phyloP scores from a whole-genome alignment of 2,113 vertebrate genomes.

The Cheirogaleus medius region DNA sequence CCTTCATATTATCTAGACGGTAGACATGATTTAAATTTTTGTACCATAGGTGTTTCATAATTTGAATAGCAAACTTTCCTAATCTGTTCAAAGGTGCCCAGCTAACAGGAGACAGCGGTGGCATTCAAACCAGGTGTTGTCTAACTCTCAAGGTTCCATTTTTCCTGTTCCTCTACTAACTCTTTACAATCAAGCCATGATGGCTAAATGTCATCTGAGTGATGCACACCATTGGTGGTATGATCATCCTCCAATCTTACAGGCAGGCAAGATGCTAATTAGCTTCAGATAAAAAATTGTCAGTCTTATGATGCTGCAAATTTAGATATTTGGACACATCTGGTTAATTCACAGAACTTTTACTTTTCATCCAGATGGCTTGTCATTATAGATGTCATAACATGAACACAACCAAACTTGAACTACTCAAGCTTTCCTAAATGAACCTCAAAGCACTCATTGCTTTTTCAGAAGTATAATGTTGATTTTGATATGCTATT shows the following conservation, averaged over 20 bases:
- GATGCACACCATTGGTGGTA: background rate
- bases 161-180: background rate
- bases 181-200: background rate
- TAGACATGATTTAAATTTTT: background rate
- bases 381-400: conserved; percentile 59
- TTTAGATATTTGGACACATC: conserved; percentile 56
- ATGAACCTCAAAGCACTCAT: conserved; percentile 38
- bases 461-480: conserved; percentile 26
- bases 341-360: conserved; percentile 60
- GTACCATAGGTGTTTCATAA: background rate
- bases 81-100: background rate
- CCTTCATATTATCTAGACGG: background rate
- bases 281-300: conserved; percentile 44
- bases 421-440: conserved; percentile 19
- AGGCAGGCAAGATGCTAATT: conserved; percentile 42
- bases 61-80: background rate
- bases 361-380: conserved; percentile 57
- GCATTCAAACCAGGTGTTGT: background rate
- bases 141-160: background rate
- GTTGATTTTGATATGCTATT: conserved; percentile 28
- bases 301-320: conserved; percentile 3
- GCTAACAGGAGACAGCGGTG: background rate
- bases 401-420: conserved; percentile 37
- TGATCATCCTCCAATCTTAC: background rate
- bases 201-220: background rate